Evolutionary conservation across 2,113 vertebrate species (phyloP).

Genomic region (Phyllostomus discolor): DNA sequence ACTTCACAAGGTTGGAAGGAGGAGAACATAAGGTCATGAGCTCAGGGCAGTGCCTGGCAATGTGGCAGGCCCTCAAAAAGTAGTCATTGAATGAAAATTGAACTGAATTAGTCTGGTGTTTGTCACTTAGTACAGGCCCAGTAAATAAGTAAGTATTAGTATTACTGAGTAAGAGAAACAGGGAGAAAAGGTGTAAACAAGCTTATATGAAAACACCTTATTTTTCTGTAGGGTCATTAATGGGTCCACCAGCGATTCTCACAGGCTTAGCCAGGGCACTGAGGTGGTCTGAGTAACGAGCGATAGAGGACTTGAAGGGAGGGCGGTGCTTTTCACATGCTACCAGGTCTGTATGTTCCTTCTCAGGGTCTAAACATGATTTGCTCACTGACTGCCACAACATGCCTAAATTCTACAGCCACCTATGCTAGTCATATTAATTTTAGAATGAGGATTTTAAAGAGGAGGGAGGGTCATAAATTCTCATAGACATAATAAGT

Average conservation of each 20-base stretch:
- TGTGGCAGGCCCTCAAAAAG: not conserved
- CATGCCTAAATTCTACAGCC: not conserved
- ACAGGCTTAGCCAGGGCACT: not conserved
- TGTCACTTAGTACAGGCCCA: not conserved
- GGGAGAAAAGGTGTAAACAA: not conserved
- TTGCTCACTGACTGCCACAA: not conserved
- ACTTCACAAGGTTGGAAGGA: not conserved
- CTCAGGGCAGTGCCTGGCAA: not conserved
- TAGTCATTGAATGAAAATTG: not conserved
- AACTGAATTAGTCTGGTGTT: not conserved
- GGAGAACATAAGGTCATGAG: not conserved
- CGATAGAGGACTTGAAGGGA: not conserved
- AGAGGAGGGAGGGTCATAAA: not conserved
- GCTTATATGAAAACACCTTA: not conserved
- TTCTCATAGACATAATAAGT: not conserved
- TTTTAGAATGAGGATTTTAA: not conserved
- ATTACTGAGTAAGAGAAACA: not conserved
- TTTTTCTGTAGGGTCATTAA: not conserved
- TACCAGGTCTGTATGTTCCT: not conserved
- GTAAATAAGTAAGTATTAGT: not conserved
- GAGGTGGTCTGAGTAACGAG: not conserved
- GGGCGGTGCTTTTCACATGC: not conserved
- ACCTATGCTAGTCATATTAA: not conserved
- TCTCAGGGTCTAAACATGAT: not conserved
- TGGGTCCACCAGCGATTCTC: not conserved